Evolutionary conservation across 2,113 vertebrate species (phyloP).

Genomic region (Mormyrus lacerda): DNA sequence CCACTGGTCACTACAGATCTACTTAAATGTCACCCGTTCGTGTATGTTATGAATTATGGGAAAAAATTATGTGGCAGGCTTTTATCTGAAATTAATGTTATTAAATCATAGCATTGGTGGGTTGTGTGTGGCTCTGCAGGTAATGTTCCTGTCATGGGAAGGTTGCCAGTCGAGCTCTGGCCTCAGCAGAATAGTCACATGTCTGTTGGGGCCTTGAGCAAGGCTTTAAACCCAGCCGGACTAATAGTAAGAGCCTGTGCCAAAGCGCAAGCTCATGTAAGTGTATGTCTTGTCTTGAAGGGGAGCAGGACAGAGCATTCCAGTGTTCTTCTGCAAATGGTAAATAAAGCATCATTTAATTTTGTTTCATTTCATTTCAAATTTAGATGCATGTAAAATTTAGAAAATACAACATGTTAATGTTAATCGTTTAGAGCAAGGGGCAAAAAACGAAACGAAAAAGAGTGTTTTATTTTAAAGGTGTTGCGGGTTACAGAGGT

Average conservation of each 20-base stretch:
- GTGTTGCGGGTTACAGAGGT: not conserved
- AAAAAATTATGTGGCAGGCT: not conserved
- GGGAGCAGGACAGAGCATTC: not conserved
- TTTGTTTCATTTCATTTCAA: not conserved
- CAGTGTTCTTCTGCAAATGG: not conserved
- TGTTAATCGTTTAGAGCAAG: not conserved
- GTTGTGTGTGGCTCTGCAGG: not conserved
- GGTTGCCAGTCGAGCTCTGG: not conserved
- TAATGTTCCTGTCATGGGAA: not conserved
- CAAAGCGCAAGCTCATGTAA: not conserved
- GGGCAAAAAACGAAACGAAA: not conserved
- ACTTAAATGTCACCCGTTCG: not conserved
- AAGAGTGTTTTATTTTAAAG: not conserved
- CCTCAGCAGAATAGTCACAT: not conserved
- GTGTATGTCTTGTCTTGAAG: not conserved
- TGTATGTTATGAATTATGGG: not conserved
- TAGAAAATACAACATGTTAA: not conserved
- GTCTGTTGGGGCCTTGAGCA: no score
- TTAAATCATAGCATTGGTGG: not conserved
- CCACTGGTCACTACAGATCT: not conserved
- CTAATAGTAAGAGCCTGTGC: not conserved
- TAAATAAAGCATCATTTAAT: not conserved
- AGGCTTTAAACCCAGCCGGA: not conserved
- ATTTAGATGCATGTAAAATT: not conserved
- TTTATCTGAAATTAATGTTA: not conserved